A percentile compares a stretch with the other conserved stretches of the same genome.
Evolutionary conservation across 2,888 invertebrate genomes (phyloP).

Genomic region (Platycnemis pennipes): DNA sequence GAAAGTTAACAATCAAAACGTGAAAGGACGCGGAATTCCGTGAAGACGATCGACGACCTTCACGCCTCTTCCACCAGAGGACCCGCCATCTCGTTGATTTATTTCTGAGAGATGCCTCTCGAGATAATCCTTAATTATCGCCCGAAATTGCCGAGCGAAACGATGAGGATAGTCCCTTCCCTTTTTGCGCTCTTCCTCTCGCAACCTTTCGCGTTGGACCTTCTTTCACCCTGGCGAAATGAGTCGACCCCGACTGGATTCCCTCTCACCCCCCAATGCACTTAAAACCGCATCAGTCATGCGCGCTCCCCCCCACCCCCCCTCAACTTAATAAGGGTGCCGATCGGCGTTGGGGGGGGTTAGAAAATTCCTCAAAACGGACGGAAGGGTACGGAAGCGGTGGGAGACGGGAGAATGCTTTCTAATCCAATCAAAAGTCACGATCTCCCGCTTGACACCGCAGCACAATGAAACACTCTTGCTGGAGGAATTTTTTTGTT

Average conservation of each 20-base stretch:
- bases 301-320: neutral
- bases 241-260: no score
- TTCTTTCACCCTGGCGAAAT: neutral
- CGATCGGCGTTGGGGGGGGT: neutral
- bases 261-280: no score
- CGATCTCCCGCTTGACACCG: slow-evolving; percentile 4
- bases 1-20: neutral
- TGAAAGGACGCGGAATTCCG: neutral
- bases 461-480: neutral
- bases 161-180: neutral
- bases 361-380: neutral
- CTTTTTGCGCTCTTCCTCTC: neutral
- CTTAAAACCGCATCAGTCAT: neutral
- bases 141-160: neutral
- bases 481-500: neutral
- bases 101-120: neutral
- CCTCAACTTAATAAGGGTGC: neutral
- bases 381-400: neutral
- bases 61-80: neutral
- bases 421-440: slow-evolving; percentile 6
- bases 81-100: neutral
- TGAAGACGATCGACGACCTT: neutral
- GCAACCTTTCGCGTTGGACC: neutral
- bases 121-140: slow-evolving; percentile 1
- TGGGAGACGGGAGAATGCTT: neutral